Conservation (phyloP, 2,113 vertebrate species). For the Brachypodius melanocephalos region DNA sequence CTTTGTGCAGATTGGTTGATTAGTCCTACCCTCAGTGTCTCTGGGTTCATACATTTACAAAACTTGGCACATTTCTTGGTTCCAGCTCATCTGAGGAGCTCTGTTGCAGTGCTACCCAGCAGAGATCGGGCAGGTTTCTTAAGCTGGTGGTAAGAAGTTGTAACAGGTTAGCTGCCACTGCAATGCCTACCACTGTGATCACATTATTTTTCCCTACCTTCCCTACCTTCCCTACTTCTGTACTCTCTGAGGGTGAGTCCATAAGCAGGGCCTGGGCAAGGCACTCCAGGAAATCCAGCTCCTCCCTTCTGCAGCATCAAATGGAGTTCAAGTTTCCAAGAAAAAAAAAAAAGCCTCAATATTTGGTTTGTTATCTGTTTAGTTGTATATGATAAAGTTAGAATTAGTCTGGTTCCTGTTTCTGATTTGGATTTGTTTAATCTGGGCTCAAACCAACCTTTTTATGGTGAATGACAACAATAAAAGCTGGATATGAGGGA, state of each 20-base stretch:
- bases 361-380: not conserved
- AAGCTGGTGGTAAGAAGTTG: not conserved
- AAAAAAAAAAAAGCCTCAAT: not conserved
- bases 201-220: not conserved
- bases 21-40: not conserved
- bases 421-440: not conserved
- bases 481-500: not conserved
- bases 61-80: not conserved
- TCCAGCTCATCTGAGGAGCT: not conserved
- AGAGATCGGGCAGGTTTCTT: not conserved
- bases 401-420: not conserved
- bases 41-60: not conserved
- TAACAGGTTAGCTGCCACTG: not conserved
- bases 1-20: not conserved
- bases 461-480: not conserved
- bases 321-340: not conserved
- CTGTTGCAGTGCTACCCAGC: not conserved
- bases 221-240: not conserved
- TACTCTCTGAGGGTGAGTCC: not conserved
- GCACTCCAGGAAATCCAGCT: not conserved
- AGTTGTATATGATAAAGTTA: not conserved
- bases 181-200: not conserved
- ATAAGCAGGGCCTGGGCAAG: not conserved
- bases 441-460: not conserved
- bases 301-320: not conserved